Evolutionary conservation across 2,888 invertebrate genomes (phyloP), one percentile per base, ranked within the genome.

Genomic region (Mystacides longicornis): DNA sequence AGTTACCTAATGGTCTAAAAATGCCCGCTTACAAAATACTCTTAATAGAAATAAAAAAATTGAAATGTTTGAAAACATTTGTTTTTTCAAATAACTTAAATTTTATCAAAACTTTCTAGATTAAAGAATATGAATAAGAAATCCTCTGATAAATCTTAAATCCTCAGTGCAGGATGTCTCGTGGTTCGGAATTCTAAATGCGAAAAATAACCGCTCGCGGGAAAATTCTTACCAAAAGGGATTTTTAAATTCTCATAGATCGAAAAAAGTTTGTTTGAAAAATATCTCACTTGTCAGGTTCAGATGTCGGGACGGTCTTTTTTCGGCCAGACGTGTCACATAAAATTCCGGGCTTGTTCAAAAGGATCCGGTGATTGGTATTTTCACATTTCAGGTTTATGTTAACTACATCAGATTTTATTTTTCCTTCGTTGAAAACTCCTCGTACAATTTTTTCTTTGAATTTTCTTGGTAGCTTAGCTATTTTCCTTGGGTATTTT

Each of bases 381-480:
- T 49, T 54, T 9, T 43, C 37, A 19, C 49, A 49, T 1, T 9
- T 3, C 22, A 4, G 23, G 9, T 31, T 18, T n/a, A 16, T n/a
- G 16, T 55, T 51, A 1, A 47, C 18, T 23, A 51, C 47, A 19
- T 37, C 37, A 18, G 21, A 46, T 21, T 11, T 18, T 18, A 55
- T 18, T 23, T 33, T 51, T 2, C 16, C 43, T 33, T 55, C 51
- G 1, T 48, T 31, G 27, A 54, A 54, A 3, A 54, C n/a, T 18
- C 11, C 23, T n/a, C 42, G 48, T 14, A 42, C n/a, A 9, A n/a
- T 42, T 3, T 49, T 54, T 18, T 49, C 31, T 4, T 18, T 18
- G 20, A 23, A 54, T 23, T 54, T 54, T 7, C 3, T 42, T 18
- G 54, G 54, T 5, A 54, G 48, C 2, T 5, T 3, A 18, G 3